Percentiles rank a stretch among this genome's conserved stretches.
Conservation (phyloP, 2,888 invertebrate genomes). For the Ophioninae sp. region DNA sequence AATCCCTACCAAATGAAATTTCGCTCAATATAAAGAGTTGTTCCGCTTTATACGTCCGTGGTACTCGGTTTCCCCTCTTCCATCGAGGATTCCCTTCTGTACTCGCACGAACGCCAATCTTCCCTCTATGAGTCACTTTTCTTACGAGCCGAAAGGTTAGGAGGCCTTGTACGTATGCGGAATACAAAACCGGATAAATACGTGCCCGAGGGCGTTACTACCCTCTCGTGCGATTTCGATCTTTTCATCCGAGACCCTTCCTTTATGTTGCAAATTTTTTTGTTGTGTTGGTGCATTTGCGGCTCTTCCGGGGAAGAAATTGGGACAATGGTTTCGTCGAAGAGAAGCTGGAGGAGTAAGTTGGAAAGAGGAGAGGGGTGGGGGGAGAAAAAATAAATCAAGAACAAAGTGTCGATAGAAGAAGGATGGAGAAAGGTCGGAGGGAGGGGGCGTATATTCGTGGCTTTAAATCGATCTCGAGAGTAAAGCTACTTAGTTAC, state of each 20-base stretch:
- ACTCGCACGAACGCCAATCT: slow-evolving; percentile 27
- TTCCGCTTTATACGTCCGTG: not conserved
- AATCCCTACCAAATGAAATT: too few species aligned
- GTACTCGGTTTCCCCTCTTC: not conserved
- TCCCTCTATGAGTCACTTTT: slow-evolving; percentile 35
- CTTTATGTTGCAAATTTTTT: slow-evolving; percentile 36
- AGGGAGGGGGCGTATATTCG: not conserved
- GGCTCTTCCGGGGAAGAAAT: slow-evolving; percentile 38
- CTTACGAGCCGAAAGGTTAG: slow-evolving; percentile 15
- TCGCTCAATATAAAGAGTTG: not conserved
- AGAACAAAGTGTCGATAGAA: slow-evolving; percentile 3
- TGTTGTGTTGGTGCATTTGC: slow-evolving; percentile 5
- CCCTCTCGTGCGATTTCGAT: slow-evolving; percentile 44
- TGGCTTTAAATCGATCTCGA: slow-evolving; percentile 41
- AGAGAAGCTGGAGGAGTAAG: not conserved
- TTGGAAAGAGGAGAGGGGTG: not conserved
- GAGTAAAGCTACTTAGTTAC: slow-evolving; percentile 55
- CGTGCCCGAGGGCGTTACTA: slow-evolving; percentile 34
- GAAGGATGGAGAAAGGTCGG: slow-evolving; percentile 1
- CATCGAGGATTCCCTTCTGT: not conserved
- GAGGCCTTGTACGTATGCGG: slow-evolving; percentile 10
- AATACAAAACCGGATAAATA: slow-evolving; percentile 46
- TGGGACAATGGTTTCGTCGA: slow-evolving; percentile 31
- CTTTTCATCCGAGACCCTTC: slow-evolving; percentile 25
- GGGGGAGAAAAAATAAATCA: not conserved